phyloP scores from a whole-genome alignment of 2,113 vertebrate genomes.

The Phoxinus phoxinus region DNA sequence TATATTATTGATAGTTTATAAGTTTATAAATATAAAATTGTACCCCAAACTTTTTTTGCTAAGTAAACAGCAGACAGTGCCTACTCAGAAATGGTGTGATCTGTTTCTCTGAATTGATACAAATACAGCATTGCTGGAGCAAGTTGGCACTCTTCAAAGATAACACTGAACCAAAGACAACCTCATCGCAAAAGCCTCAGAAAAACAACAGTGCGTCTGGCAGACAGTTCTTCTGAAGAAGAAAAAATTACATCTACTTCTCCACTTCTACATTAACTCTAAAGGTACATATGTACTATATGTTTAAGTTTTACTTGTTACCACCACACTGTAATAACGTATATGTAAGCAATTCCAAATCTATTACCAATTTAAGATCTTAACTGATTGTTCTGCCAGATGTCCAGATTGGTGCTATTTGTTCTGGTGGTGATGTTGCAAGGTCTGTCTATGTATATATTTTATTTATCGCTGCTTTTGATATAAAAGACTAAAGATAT shows the following conservation, averaged over 20 bases:
- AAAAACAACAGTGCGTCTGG: slow-evolving; percentile 8
- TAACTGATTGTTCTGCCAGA: slow-evolving; percentile 47
- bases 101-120: slow-evolving; percentile 40
- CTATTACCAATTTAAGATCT: not conserved
- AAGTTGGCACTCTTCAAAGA: not conserved
- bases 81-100: slow-evolving; percentile 34
- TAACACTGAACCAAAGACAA: slow-evolving; percentile 18
- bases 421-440: slow-evolving; percentile 64
- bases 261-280: not conserved
- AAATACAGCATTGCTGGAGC: slow-evolving; percentile 19
- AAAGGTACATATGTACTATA: slow-evolving; percentile 27
- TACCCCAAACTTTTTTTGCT: not conserved
- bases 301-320: not conserved
- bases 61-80: slow-evolving; percentile 24
- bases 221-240: not conserved
- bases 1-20: no score
- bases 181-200: slow-evolving; percentile 1
- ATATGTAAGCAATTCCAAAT: not conserved
- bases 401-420: slow-evolving; percentile 52
- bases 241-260: not conserved
- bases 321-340: not conserved
- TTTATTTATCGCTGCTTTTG: not conserved
- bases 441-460: slow-evolving; percentile 60
- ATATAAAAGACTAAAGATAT: not conserved
- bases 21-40: not conserved